Percentiles rank a stretch among this genome's conserved stretches.
These are phyloP conservation scores for Eumaeus atala DNA, from an alignment of 1,140 invertebrate genomes.

Conservation along the genomic window DNA sequence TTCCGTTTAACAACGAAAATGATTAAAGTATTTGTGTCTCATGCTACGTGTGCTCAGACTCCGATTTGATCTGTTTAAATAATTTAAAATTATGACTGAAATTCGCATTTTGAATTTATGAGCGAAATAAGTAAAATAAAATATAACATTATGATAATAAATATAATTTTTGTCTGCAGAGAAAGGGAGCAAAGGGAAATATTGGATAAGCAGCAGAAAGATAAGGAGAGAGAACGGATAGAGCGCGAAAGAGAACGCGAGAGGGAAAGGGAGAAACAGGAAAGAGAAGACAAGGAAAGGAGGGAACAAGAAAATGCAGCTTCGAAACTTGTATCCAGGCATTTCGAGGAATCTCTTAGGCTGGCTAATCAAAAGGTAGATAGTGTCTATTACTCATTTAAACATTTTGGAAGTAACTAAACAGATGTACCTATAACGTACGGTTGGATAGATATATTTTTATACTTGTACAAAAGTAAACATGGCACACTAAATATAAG, in stretches of 20 bases:
- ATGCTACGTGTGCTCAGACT: too few species aligned
- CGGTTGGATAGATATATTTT: too few species aligned
- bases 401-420: too few species aligned
- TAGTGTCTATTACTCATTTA: constrained; percentile 20
- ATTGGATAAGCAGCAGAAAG: constrained; percentile 76
- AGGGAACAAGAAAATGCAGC: constrained; percentile 82
- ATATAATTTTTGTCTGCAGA: constrained; percentile 61
- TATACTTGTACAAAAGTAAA: too few species aligned
- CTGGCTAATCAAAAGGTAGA: constrained; percentile 87
- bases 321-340: constrained; percentile 83
- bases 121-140: too few species aligned
- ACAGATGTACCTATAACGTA: too few species aligned
- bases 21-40: too few species aligned
- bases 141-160: constrained; percentile 1
- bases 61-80: too few species aligned
- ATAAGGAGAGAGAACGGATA: constrained; percentile 74
- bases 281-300: constrained; percentile 77
- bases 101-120: too few species aligned
- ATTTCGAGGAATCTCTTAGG: constrained; percentile 91
- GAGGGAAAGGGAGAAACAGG: constrained; percentile 74
- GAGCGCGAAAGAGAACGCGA: constrained; percentile 75
- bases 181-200: constrained; percentile 79
- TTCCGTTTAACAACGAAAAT: too few species aligned
- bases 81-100: too few species aligned
- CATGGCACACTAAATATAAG: too few species aligned